Evolutionary conservation across 2,797 vertebrate genomes (phyloP).

Genomic region (Odontamblyopus rebecca): DNA sequence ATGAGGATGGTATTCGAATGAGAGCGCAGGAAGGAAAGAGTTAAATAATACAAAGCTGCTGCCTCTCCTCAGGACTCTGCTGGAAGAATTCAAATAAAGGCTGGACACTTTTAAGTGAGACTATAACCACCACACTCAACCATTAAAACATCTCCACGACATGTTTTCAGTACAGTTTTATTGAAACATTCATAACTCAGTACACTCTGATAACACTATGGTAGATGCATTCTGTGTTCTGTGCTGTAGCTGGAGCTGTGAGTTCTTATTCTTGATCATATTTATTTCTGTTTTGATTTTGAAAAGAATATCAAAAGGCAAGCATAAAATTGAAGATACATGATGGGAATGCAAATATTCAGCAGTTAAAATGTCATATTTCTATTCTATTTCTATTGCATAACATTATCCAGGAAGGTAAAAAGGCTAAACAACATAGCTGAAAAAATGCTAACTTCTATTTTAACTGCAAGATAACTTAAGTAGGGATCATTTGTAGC

Average conservation of each 20-base stretch:
- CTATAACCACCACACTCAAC: conserved; percentile 6
- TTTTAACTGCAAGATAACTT: neutral
- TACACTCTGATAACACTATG: neutral
- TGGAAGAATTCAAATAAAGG: conserved; percentile 20
- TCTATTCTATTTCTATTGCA: too few species aligned
- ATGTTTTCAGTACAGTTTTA: neutral
- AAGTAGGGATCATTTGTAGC: neutral
- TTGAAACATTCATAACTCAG: neutral
- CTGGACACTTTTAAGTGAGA: neutral
- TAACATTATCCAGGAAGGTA: neutral
- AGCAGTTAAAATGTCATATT: too few species aligned
- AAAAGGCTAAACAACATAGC: neutral
- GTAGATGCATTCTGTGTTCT: neutral
- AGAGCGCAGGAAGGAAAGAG: conserved; percentile 53
- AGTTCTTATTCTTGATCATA: neutral
- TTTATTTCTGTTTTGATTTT: neutral
- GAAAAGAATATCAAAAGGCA: neutral
- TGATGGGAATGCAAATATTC: too few species aligned
- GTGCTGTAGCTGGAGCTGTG: neutral
- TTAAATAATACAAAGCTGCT: conserved; percentile 53
- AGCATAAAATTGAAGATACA: too few species aligned
- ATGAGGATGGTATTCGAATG: conserved; percentile 52
- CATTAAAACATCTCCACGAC: neutral
- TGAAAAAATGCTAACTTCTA: neutral
- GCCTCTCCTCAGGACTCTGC: conserved; percentile 38